phyloP scores from a whole-genome alignment of 2,888 invertebrate species.

The Sipha maydis region DNA sequence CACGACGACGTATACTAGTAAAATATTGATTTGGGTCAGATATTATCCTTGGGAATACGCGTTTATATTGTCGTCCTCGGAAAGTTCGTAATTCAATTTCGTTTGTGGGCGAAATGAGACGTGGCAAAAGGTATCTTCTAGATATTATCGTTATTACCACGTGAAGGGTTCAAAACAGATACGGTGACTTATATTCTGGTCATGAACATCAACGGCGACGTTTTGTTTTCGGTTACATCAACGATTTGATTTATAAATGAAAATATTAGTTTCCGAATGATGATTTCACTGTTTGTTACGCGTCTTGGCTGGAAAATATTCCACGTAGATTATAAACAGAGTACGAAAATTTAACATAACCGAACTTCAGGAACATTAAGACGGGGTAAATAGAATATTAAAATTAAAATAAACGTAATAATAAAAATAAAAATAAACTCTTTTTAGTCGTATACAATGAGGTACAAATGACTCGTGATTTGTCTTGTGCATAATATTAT shows the following conservation, averaged over 20 bases:
- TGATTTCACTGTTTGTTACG: background rate
- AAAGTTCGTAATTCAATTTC: conserved; percentile 29
- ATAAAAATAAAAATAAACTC: too few relatives aligned
- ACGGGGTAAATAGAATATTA: too few relatives aligned
- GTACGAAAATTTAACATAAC: too few relatives aligned
- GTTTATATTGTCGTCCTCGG: background rate
- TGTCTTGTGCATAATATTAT: too few relatives aligned
- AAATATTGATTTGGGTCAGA: background rate
- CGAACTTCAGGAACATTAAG: too few relatives aligned
- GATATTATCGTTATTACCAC: background rate
- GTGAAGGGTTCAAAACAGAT: background rate
- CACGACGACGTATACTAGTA: background rate
- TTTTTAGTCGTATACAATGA: too few relatives aligned
- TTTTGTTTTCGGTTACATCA: background rate
- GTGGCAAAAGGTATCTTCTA: background rate
- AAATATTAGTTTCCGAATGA: background rate
- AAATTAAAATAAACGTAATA: too few relatives aligned
- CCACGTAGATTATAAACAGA: too few relatives aligned
- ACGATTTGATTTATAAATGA: background rate
- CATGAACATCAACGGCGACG: background rate
- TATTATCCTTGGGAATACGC: background rate
- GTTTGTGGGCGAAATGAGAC: background rate
- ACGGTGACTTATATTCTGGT: too few relatives aligned
- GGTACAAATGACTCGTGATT: too few relatives aligned
- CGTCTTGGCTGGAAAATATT: too few relatives aligned